Conservation (phyloP, 2,888 invertebrate genomes). For the Polylopha cassiicola region DNA sequence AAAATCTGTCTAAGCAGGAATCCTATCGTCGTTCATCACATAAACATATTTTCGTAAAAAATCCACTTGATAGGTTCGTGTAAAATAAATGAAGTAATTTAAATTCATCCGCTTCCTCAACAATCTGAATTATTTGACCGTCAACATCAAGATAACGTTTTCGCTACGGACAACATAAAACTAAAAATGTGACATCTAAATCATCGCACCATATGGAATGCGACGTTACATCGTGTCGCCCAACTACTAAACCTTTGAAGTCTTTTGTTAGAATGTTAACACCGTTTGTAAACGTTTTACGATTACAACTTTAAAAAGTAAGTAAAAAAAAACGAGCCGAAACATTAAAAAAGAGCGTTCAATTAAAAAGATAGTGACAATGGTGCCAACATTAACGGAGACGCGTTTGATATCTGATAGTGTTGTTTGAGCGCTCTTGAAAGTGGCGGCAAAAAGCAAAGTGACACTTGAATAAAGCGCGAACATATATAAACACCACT, state of each 20-base stretch:
- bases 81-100: no score
- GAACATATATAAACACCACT: slow-evolving; percentile 68
- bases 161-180: slow-evolving; percentile 49
- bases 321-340: slow-evolving; percentile 49
- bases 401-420: slow-evolving; percentile 74
- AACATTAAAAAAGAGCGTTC: slow-evolving; percentile 63
- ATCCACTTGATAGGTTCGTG: no score
- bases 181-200: slow-evolving; percentile 59
- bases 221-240: slow-evolving; percentile 39
- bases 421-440: slow-evolving; percentile 56
- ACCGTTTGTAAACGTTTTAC: slow-evolving; percentile 45
- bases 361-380: slow-evolving; percentile 72
- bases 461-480: slow-evolving; percentile 76
- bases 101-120: no score
- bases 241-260: slow-evolving; percentile 64
- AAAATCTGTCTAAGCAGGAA: no score
- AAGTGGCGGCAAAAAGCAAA: slow-evolving; percentile 70
- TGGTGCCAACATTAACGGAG: slow-evolving; percentile 57
- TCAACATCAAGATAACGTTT: slow-evolving; percentile 30
- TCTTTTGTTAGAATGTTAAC: slow-evolving; percentile 62
- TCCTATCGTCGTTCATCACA: no score
- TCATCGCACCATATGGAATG: slow-evolving; percentile 64
- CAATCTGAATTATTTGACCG: neutral
- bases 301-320: slow-evolving; percentile 58
- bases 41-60: no score